Conservation (phyloP, 2,113 vertebrate species). For the Psilopogon haemacephalus region DNA sequence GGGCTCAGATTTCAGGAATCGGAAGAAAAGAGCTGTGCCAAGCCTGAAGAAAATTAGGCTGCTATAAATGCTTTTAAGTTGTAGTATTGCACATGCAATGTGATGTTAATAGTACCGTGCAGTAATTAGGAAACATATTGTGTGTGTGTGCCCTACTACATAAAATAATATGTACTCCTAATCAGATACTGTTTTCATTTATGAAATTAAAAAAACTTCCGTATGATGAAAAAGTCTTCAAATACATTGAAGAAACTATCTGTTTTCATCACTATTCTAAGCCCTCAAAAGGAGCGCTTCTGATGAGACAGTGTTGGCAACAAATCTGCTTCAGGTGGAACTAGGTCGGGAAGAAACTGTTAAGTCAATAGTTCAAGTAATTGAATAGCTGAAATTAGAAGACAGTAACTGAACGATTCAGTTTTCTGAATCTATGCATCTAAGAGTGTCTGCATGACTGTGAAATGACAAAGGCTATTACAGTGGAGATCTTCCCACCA, state of each 20-base stretch:
- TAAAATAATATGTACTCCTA: neutral
- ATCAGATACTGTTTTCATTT: constrained; percentile 6
- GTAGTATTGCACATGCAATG: neutral
- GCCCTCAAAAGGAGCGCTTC: neutral
- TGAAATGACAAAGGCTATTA: constrained; percentile 12
- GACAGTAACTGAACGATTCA: neutral
- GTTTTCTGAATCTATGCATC: neutral
- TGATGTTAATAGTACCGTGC: neutral
- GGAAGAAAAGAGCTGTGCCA: neutral
- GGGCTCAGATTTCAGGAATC: constrained; percentile 30
- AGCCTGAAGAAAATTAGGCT: neutral
- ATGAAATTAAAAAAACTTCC: neutral
- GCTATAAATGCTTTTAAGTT: constrained; percentile 3
- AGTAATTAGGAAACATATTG: constrained; percentile 4
- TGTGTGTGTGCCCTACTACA: neutral
- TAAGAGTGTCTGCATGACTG: neutral
- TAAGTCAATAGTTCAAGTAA: constrained; percentile 5
- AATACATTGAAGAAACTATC: neutral
- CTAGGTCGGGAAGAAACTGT: neutral
- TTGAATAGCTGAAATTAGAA: neutral
- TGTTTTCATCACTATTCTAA: neutral
- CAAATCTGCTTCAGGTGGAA: neutral
- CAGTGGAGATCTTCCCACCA: neutral
- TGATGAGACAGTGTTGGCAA: neutral
- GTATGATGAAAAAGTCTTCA: constrained; percentile 7